Evolutionary conservation across 2,888 invertebrate genomes (phyloP).

Genomic region (Xanthostigma xanthostigma): DNA sequence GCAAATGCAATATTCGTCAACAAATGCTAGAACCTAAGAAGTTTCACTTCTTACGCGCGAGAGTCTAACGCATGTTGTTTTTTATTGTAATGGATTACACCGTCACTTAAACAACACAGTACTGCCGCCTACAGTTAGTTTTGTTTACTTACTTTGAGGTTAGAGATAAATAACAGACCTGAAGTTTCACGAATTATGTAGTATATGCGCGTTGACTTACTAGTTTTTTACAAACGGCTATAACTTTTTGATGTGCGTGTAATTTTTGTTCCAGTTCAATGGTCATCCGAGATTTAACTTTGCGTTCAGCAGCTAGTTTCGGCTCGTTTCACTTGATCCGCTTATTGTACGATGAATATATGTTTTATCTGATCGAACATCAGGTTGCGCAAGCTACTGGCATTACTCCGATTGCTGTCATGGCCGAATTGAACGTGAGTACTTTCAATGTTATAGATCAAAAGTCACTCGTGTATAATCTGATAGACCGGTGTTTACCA

Average conservation of each 20-base stretch:
- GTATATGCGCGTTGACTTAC: neutral
- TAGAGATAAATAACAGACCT: too few relatives aligned
- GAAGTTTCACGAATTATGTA: too few relatives aligned
- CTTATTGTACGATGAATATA: slow-evolving; percentile 95
- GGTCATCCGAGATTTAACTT: slow-evolving; percentile 92
- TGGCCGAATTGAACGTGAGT: slow-evolving; percentile 51
- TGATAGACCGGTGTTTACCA: neutral
- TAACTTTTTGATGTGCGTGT: neutral
- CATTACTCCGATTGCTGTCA: slow-evolving; percentile 89
- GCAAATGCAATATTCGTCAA: too few relatives aligned
- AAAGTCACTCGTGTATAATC: slow-evolving; percentile 4
- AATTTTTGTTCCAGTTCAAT: slow-evolving; percentile 56
- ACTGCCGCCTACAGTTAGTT: too few relatives aligned
- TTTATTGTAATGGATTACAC: neutral
- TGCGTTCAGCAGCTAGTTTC: slow-evolving; percentile 93
- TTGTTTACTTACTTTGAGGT: too few relatives aligned
- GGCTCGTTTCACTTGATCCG: slow-evolving; percentile 97
- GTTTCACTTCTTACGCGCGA: too few relatives aligned
- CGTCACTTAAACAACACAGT: neutral
- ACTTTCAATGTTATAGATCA: too few relatives aligned
- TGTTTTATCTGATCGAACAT: slow-evolving; percentile 96
- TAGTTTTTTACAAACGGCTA: neutral
- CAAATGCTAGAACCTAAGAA: too few relatives aligned
- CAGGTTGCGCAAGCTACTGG: slow-evolving; percentile 83
- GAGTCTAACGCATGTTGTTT: too few relatives aligned